Evolutionary conservation across 2,888 invertebrate species (phyloP).

Genomic region (Seira ritae): DNA sequence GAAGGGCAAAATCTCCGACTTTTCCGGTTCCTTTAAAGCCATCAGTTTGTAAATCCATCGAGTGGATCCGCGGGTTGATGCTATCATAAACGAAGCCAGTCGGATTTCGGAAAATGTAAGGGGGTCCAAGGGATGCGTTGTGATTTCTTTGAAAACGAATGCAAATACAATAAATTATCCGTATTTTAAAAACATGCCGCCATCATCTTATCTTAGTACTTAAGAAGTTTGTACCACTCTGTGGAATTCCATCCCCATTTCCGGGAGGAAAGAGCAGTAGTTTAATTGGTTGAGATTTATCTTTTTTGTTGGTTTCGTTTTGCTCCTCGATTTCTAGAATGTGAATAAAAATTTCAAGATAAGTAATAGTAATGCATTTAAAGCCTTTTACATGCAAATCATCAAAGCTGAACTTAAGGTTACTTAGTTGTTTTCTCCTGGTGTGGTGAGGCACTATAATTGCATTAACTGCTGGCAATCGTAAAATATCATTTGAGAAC

Average conservation of each 20-base stretch:
- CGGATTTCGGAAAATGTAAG: slow-evolving; percentile 36
- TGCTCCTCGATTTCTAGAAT: no score
- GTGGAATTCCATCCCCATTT: background rate
- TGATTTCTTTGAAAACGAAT: slow-evolving; percentile 15
- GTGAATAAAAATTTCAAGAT: no score
- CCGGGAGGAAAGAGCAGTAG: background rate
- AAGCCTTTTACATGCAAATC: no score
- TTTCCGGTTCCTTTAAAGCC: slow-evolving; percentile 28
- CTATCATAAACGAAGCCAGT: slow-evolving; percentile 19
- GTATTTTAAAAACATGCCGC: background rate
- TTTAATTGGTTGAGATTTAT: slow-evolving; percentile 4
- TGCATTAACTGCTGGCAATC: no score
- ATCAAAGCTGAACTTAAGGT: no score
- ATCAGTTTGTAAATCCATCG: slow-evolving; percentile 10
- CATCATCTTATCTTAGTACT: background rate
- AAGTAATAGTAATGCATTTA: no score
- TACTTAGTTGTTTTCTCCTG: no score
- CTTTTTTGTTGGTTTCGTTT: no score
- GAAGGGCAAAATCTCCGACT: background rate
- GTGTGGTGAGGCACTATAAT: no score
- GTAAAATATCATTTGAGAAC: no score
- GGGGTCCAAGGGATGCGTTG: slow-evolving; percentile 48
- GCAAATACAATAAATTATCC: background rate
- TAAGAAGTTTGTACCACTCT: background rate
- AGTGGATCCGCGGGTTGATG: background rate